These are phyloP conservation scores for Acyrthosiphon pisum DNA, from an alignment of 1,140 invertebrate genomes.

Conservation along the genomic window DNA sequence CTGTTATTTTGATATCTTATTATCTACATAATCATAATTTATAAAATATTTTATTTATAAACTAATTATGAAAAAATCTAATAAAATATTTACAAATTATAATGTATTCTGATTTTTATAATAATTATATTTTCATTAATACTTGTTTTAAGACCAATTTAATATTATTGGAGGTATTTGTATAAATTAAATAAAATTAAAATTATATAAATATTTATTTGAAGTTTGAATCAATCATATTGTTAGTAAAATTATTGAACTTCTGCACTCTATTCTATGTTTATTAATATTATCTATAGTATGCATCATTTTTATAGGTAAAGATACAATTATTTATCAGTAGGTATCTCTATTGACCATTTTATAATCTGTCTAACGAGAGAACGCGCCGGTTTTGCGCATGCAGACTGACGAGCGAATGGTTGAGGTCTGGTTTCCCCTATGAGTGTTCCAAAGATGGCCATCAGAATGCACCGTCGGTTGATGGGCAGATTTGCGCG, in stretches of 20 bases:
- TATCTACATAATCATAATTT: constrained; percentile 25
- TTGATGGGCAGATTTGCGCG: too few species aligned
- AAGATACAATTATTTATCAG: too few species aligned
- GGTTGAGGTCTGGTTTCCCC: too few species aligned
- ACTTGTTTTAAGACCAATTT: background rate
- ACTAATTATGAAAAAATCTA: background rate
- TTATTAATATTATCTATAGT: too few species aligned
- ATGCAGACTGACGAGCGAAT: too few species aligned
- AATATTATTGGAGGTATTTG: background rate
- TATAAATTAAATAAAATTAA: background rate
- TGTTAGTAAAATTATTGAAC: background rate
- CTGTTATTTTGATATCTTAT: constrained; percentile 44
- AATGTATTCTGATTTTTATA: background rate
- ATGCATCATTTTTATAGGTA: too few species aligned
- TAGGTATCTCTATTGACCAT: too few species aligned
- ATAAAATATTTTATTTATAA: constrained; percentile 7
- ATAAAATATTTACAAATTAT: background rate
- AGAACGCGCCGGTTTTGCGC: too few species aligned
- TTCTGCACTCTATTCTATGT: background rate
- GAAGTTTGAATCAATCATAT: background rate
- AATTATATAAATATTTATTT: background rate
- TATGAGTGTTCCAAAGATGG: too few species aligned
- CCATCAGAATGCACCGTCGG: too few species aligned
- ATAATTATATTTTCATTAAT: background rate
- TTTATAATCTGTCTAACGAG: too few species aligned